Evolutionary conservation across 2,888 invertebrate genomes (phyloP).

Genomic region (Dryococelus australis): DNA sequence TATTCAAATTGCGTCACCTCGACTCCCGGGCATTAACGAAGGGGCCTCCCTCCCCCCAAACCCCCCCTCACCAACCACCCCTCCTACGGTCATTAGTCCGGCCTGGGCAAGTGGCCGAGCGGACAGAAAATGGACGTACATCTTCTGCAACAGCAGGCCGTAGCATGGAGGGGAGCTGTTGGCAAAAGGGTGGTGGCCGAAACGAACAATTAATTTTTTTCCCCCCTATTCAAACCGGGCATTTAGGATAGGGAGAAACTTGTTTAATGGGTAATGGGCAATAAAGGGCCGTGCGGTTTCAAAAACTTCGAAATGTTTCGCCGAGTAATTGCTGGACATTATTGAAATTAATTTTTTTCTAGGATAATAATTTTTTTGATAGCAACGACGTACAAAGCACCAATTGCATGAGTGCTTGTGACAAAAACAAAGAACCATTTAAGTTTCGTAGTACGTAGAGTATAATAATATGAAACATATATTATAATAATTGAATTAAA

Average conservation of each 20-base stretch:
- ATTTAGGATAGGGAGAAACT: not conserved
- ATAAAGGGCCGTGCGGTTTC: not conserved
- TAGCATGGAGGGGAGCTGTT: not conserved
- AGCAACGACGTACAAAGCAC: too few relatives aligned
- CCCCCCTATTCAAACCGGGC: not conserved
- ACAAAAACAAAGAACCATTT: too few relatives aligned
- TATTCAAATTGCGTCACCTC: conserved; percentile 16
- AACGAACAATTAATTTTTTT: not conserved
- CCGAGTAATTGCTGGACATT: too few relatives aligned
- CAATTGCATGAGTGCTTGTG: too few relatives aligned
- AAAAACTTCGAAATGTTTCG: not conserved
- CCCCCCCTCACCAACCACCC: too few relatives aligned
- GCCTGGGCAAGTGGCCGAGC: not conserved
- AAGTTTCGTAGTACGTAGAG: too few relatives aligned
- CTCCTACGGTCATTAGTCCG: too few relatives aligned
- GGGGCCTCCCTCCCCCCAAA: not conserved
- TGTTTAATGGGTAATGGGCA: not conserved
- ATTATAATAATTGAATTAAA: too few relatives aligned
- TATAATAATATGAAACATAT: too few relatives aligned
- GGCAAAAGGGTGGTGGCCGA: not conserved
- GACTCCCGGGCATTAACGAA: not conserved
- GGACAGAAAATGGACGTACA: not conserved
- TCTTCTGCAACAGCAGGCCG: not conserved
- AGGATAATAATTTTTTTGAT: too few relatives aligned
- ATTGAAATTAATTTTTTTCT: too few relatives aligned